A percentile compares a stretch with the other conserved stretches of the same genome.
phyloP scores from a whole-genome alignment of 1,140 invertebrate genomes.

The Drosophila arawakana region DNA sequence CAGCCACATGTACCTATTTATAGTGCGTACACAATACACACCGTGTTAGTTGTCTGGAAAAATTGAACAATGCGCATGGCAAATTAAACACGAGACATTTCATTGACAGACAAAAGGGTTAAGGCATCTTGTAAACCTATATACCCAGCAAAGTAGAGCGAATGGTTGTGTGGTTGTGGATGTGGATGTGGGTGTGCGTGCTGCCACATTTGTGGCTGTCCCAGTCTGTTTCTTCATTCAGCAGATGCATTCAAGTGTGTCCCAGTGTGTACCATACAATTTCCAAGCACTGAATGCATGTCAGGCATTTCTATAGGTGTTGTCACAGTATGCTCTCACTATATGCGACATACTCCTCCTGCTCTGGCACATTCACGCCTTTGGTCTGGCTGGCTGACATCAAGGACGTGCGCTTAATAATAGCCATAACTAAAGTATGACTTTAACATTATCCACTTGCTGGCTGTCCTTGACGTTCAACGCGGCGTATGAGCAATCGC shows the following conservation, averaged over 20 bases:
- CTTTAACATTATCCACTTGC: constrained; percentile 13
- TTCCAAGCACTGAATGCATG: constrained; percentile 66
- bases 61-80: constrained; percentile 33
- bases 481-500: constrained; percentile 28
- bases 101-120: constrained; percentile 35
- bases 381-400: not conserved
- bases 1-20: not conserved
- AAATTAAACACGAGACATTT: constrained; percentile 52
- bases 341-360: not conserved
- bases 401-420: constrained; percentile 32
- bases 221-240: constrained; percentile 24
- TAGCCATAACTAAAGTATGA: constrained; percentile 38
- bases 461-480: constrained; percentile 5
- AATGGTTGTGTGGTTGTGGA: too few species aligned
- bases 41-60: constrained; percentile 1
- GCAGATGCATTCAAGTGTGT: constrained; percentile 61
- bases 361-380: not conserved
- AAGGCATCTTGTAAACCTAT: constrained; percentile 18
- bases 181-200: constrained; percentile 7
- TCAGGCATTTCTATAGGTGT: constrained; percentile 65
- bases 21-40: not conserved
- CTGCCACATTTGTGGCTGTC: constrained; percentile 12
- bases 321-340: constrained; percentile 35
- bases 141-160: not conserved
- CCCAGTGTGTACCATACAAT: constrained; percentile 63